A percentile compares a stretch with the other conserved stretches of the same genome.
Conservation (phyloP, 2,888 invertebrate species). For the Nasonovia ribisnigri region DNA sequence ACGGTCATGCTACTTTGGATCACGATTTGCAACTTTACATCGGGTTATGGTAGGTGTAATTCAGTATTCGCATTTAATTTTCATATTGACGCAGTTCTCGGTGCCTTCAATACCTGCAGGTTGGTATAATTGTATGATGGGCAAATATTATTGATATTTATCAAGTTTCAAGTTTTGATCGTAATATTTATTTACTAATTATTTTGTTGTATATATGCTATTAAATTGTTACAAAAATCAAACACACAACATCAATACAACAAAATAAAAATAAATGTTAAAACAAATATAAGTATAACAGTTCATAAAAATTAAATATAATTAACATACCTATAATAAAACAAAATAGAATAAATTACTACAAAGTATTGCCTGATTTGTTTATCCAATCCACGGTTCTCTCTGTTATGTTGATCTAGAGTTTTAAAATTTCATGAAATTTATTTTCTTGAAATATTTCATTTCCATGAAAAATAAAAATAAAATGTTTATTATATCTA, state of each 20-base stretch:
- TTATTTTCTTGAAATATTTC: too few relatives aligned
- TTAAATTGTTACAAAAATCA: constrained; percentile 10
- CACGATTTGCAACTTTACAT: neutral
- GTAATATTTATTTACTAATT: neutral
- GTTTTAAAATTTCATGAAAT: too few relatives aligned
- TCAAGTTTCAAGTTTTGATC: too few relatives aligned
- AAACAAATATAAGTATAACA: neutral
- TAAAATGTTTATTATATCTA: too few relatives aligned
- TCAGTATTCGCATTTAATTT: neutral
- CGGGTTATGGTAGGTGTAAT: constrained; percentile 30
- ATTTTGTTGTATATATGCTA: too few relatives aligned
- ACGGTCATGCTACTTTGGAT: constrained; percentile 1
- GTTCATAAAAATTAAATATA: neutral
- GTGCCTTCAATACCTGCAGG: neutral
- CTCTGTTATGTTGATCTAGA: constrained; percentile 14
- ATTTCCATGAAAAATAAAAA: too few relatives aligned
- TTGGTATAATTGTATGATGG: too few relatives aligned
- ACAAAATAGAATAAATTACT: constrained; percentile 12
- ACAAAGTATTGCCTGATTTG: neutral
- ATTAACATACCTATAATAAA: neutral
- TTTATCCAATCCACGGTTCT: constrained; percentile 23
- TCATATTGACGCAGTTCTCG: neutral
- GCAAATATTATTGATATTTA: too few relatives aligned
- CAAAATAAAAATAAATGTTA: constrained; percentile 14
- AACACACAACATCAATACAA: neutral